These are phyloP conservation scores for Falco naumanni DNA, from an alignment of 2,797 vertebrate species.

Conservation along the genomic window DNA sequence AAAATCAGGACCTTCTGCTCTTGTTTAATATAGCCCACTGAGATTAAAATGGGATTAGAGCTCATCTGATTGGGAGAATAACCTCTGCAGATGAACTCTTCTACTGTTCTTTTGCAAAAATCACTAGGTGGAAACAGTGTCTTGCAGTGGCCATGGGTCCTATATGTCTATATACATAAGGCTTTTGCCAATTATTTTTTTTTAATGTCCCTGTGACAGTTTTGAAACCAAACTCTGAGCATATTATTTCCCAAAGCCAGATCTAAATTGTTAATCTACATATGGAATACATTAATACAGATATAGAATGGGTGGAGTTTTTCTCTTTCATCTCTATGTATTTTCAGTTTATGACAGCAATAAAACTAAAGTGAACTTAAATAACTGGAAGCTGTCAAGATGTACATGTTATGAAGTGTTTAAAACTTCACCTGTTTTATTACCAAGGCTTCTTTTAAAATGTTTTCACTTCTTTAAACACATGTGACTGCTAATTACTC, in stretches of 20 bases:
- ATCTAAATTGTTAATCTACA: neutral
- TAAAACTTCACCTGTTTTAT: neutral
- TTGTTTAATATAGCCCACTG: conserved; percentile 73
- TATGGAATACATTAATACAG: accelerated
- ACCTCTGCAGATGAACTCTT: conserved; percentile 19
- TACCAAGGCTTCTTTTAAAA: neutral
- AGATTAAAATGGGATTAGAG: conserved; percentile 74
- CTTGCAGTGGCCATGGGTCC: neutral
- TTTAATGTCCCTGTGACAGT: neutral
- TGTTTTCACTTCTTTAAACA: neutral
- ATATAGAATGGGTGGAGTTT: neutral
- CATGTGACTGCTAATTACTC: neutral
- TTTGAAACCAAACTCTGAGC: neutral
- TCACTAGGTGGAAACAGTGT: neutral
- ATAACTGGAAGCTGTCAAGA: neutral
- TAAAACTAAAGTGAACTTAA: neutral
- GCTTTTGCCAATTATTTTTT: neutral
- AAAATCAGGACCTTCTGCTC: conserved; percentile 72
- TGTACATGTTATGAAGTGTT: neutral
- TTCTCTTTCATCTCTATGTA: neutral
- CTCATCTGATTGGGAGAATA: conserved; percentile 30
- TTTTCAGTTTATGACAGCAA: neutral
- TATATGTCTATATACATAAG: neutral
- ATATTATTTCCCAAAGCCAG: neutral
- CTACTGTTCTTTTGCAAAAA: conserved; percentile 12